Percentiles rank a stretch among this genome's conserved stretches.
These are phyloP conservation scores for Sebastes trivittatus DNA, from an alignment of 2,797 vertebrate species.

Conservation along the genomic window DNA sequence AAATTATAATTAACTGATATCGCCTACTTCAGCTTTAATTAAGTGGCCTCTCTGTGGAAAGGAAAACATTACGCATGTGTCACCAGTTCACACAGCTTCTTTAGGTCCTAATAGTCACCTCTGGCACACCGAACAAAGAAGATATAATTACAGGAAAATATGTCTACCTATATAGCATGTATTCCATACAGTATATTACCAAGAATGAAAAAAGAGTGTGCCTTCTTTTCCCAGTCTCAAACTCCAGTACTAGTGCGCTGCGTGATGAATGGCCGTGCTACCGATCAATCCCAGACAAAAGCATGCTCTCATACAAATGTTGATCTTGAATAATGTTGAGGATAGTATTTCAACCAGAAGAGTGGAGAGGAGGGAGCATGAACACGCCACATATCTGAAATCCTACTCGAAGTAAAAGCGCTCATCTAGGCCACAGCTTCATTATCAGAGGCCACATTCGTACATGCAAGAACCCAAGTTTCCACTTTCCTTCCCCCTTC, in stretches of 20 bases:
- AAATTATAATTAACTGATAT: too few species aligned
- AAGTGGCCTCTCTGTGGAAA: not conserved
- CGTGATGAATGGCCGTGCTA: constrained; percentile 19
- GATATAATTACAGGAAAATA: not conserved
- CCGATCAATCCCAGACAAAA: constrained; percentile 45
- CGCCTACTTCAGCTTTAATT: not conserved
- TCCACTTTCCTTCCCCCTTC: not conserved
- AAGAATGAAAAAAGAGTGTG: not conserved
- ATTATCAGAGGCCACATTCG: not conserved
- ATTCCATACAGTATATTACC: not conserved
- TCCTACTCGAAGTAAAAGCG: constrained; percentile 4
- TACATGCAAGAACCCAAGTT: not conserved
- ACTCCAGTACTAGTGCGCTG: not conserved
- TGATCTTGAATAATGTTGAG: constrained; percentile 33
- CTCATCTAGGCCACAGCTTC: constrained; percentile 24
- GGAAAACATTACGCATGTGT: not conserved
- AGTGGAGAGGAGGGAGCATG: not conserved
- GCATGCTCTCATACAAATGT: constrained; percentile 16
- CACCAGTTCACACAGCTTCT: not conserved
- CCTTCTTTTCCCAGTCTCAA: not conserved
- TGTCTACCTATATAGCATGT: not conserved
- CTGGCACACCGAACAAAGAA: not conserved
- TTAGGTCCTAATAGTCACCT: not conserved
- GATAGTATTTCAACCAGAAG: constrained; percentile 23
- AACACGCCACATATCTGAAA: constrained; percentile 13